Base-by-base conservation (phyloP, 2,888 invertebrate species). In the Itoplectis maculator region DNA sequence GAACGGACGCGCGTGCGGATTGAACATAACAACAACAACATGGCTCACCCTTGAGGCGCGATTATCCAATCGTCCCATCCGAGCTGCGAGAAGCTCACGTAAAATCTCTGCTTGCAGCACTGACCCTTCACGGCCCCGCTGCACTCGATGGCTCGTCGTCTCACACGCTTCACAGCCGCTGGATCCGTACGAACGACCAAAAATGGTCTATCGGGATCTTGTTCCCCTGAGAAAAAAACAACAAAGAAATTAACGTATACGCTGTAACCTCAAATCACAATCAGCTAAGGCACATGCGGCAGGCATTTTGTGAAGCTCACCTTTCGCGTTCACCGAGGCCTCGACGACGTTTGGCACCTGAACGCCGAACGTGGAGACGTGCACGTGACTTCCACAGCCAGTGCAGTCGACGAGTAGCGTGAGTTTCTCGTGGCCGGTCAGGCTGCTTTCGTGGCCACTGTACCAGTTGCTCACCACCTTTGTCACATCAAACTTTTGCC, bases 1-100 rank as follows among this genome's bases (percentile, higher is more conserved):
- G 29, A n/a, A n/a, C n/a, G 29, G 3, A 29, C 2, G 5, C 3
- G 3, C 29, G 29, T 29, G 9, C 7, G 29, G 15, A 45, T 45
- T 7, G 7, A 29, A 37, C 29, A 5, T 29, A n/a, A 49, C 15
- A 35, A 49, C 40, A 35, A 40, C 20, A 45, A 66, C 11, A 9
- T 45, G 11, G 8, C 91, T 90, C 82, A 92, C 92, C 98, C 98
- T 90, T 96, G 95, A 37, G 97, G 97, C 86, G 97, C 97, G 88
- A 98, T 97, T 91, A 98, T 97, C 98, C 98, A 98, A 94, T 98
- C 97, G 93, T 98, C 97, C 98, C 98, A 98, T 88, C 98, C 98
- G 70, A 98, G 94, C 89, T 97, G 96, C 91, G 96, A 96, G 94
- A 98, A 98, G 93, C 96, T 97, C 89, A 98, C 97, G 94, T 97